Base-by-base conservation (phyloP, 2,888 invertebrate genomes). In the Melipona bicolor region DNA sequence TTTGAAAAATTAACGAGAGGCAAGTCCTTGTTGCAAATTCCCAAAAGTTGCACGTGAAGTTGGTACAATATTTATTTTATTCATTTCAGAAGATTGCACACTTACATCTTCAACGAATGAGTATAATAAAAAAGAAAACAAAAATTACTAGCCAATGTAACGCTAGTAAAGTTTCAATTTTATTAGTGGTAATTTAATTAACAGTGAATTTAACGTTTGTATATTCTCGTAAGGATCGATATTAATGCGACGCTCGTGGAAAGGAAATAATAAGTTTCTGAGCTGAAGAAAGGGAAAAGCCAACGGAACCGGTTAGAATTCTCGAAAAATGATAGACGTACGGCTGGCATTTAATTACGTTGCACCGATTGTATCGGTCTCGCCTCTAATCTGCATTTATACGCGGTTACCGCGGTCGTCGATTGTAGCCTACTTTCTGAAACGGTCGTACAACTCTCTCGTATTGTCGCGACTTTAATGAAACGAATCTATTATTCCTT, bases 341-440 rank as follows among this genome's bases (percentile, higher is more conserved):
- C 62, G 70, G 73, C 43, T 85, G 85, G 73, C 74, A 75, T 76
- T 85, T 84, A 85, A 85, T 85, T 85, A 84, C 77, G 77, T 77
- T 84, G 84, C 71, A 84, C 43, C 43, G 85, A 85, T 85, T 75
- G 76, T 79, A 79, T 83, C 84, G 73, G 84, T 74, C 84, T 76
- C 77, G 69, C 73, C 50, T 61, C 67, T 79, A 75, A 84, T 85
- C 77, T 77, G 68, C 84, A 77, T 79, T 74, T 59, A 61, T 74
- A 52, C 81, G 70, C 62, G 67, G 65, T 49, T 73, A 78, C 59
- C 62, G 79, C 24, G 56, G 69, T 27, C 64, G 43, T 72, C 49
- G 74, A 50, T 62, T 54, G 77, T 74, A 70, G 77, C 67, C 77
- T 73, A 77, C 83, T 80, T 82, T 79, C 70, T 70, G 74, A 17